Base-by-base conservation (phyloP, 2,888 invertebrate genomes). In the Drosophila hamatofila region DNA sequence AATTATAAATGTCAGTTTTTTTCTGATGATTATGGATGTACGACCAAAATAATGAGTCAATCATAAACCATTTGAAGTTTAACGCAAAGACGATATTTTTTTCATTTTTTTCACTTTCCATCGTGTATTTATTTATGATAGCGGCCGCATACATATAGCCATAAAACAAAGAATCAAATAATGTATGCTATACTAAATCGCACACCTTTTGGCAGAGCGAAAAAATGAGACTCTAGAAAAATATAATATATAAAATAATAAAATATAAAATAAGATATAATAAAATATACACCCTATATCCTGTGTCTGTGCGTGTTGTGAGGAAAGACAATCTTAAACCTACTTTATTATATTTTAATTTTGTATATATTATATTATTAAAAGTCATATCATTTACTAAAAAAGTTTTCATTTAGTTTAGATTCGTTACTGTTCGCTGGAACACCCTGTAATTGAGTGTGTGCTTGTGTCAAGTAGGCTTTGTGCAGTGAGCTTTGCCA, bases 41-140 rank as follows among this genome's bases (percentile, higher is more conserved):
- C 46, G 39, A 23, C 16, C 23, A 59, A 55, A 59, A n/a, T 41
- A 7, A 52, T 27, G n/a, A 70, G 25, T 55, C 46, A 18, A 35
- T 49, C 41, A 33, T 48, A 56, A 7, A 11, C 25, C 52, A n/a
- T n/a, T n/a, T 41, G 52, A 83, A 60, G 54, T 75, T 35, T 69
- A 27, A 33, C 27, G 25, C 64, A 67, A 67, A 62, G 72, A 25
- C 39, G n/a, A 14, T 37, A 7, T 8, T 16, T 37, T 7, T 16
- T n/a, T 41, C 7, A 8, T 9, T 41, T 46, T 49, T 30, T 14
- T 8, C 14, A 35, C 23, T 35, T 6, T 7, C 44, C 16, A 7
- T 21, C 23, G 39, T 54, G 51, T 52, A 67, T 64, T 77, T 86
- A 74, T 80, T 76, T 73, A 81, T 81, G 80, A 57, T 63, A 65